These are phyloP conservation scores for Alaudala cheleensis DNA, from an alignment of 2,113 vertebrate species.

Conservation along the genomic window DNA sequence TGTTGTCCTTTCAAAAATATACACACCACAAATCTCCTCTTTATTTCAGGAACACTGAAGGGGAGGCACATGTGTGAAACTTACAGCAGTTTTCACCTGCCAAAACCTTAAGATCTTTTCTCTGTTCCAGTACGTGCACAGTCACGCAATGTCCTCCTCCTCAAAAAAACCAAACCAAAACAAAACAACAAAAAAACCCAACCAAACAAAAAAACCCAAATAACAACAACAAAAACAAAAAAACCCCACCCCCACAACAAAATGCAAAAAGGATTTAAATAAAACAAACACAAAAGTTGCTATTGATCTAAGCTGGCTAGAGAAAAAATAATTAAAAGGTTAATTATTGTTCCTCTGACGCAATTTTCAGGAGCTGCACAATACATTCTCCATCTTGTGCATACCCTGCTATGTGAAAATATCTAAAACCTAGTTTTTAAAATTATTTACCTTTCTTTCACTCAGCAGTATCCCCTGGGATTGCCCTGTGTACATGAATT, in stretches of 20 bases:
- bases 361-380: conserved; percentile 58
- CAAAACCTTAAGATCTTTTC: conserved; percentile 26
- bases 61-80: not conserved
- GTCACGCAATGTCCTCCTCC: conserved; percentile 43
- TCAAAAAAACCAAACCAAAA: not conserved
- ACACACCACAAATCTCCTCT: not conserved
- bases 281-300: conserved; percentile 39
- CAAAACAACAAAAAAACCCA: not conserved
- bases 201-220: no score
- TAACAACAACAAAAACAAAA: no score
- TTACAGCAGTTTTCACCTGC: conserved; percentile 19
- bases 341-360: conserved; percentile 57
- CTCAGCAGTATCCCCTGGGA: not conserved
- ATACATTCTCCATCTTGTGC: conserved; percentile 39
- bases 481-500: not conserved
- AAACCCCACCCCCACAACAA: not conserved
- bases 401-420: conserved; percentile 21
- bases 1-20: conserved; percentile 5
- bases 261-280: conserved; percentile 6
- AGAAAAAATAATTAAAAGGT: conserved; percentile 63
- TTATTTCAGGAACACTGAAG: conserved; percentile 6
- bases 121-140: conserved; percentile 1
- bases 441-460: conserved; percentile 33
- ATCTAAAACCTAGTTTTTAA: conserved; percentile 17
- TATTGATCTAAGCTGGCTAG: conserved; percentile 59